phyloP scores from a whole-genome alignment of 2,797 vertebrate species.

The Myotis planiceps region DNA sequence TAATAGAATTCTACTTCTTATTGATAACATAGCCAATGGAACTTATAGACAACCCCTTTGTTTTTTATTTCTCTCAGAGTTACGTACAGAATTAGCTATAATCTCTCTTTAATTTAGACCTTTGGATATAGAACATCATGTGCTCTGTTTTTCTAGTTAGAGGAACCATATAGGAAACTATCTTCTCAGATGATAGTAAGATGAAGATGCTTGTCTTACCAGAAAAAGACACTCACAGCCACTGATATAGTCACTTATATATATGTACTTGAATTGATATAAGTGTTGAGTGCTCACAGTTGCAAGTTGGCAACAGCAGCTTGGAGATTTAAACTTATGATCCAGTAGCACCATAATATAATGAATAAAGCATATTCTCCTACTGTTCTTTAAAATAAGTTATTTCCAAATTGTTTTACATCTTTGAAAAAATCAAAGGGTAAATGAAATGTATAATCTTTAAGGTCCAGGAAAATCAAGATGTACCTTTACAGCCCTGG shows the following conservation, averaged over 20 bases:
- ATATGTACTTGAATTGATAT: not conserved
- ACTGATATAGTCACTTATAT: not conserved
- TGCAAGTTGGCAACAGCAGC: not conserved
- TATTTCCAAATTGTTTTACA: constrained; percentile 28
- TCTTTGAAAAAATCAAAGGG: constrained; percentile 52
- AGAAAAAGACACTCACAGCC: not conserved
- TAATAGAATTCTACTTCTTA: not conserved
- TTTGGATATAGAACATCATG: not conserved
- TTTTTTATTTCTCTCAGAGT: not conserved
- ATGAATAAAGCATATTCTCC: not conserved
- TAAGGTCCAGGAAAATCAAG: constrained; percentile 83
- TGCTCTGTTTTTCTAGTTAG: not conserved
- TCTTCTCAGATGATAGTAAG: not conserved
- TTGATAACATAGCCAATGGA: not conserved
- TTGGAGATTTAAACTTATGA: not conserved
- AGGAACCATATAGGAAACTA: not conserved
- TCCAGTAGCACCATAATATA: no score
- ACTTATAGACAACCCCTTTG: not conserved
- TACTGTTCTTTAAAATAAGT: not conserved
- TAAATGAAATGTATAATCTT: constrained; percentile 82
- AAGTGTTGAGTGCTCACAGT: not conserved
- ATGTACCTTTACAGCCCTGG: constrained; percentile 73
- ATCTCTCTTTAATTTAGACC: not conserved
- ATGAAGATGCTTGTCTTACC: not conserved
- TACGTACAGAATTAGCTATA: not conserved